Evolutionary conservation across 53 echinoderm and acorn worm genomes (phyloP), one percentile per base, ranked within the genome.

Genomic region (Apostichopus leukothele): DNA sequence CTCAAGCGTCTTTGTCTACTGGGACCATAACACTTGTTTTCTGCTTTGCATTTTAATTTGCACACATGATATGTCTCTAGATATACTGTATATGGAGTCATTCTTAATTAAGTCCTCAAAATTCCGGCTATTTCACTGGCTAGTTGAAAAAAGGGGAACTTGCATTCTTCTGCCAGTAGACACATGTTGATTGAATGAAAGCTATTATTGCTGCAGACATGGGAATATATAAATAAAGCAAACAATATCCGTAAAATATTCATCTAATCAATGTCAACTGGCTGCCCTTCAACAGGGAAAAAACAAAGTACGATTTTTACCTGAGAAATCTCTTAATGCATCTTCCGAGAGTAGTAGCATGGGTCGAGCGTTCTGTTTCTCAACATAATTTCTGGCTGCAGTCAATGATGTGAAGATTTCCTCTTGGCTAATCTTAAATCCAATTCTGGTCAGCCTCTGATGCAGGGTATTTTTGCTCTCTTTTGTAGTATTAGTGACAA

Each of bases 401-500:
- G 96, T 98, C 83, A 98, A 92, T 16, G 98, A 98, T 0, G 98
- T 92, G 84, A 98, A 98, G 63, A 98, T 94, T 88, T 98, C 98
- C 6, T 86, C 51, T 73, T 75, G 67, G 71, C 91, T 14, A 53
- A 98, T 94, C 20, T 92, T 91, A 68, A 98, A 96, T 0, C 98
- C 98, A 52, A 98, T 90, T 51, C 88, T 86, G 60, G 76, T 39
- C 9, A 98, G 89, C 26, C 98, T 90, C 14, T 86, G 61, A 79
- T 96, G 92, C 53, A 98, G 93, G 54, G 83, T 91, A 5, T 25
- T 9, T 75, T 92, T 91, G 78, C 98, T 94, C 85, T 98, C 98
- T 75, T 98, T 98, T 63, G 95, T 98, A 13, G 98, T 98, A 73
- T 98, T 98, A 78, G 96, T 98, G 39, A 98, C 98, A 98, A 98